These are phyloP conservation scores for Heliothis virescens DNA, from an alignment of 1,140 invertebrate genomes.

Conservation along the genomic window DNA sequence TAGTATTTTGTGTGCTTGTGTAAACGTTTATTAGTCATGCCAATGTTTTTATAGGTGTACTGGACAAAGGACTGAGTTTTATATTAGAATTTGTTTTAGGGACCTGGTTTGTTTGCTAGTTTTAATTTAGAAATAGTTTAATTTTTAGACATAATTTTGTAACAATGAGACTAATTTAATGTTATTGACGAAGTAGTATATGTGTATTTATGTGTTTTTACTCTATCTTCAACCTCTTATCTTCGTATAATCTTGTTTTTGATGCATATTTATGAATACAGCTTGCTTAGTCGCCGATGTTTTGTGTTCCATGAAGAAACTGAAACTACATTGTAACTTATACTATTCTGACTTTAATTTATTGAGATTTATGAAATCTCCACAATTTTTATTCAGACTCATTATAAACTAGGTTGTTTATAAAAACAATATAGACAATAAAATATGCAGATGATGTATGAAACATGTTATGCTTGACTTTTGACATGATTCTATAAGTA, in stretches of 20 bases:
- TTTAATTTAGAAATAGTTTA: slow-evolving; percentile 65
- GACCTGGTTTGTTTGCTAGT: slow-evolving; percentile 67
- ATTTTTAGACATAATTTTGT: slow-evolving; percentile 54
- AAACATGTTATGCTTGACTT: neutral
- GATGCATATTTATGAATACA: slow-evolving; percentile 19
- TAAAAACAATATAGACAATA: neutral
- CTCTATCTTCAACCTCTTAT: slow-evolving; percentile 16
- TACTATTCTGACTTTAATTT: no score
- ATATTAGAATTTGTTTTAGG: slow-evolving; percentile 69
- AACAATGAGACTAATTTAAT: slow-evolving; percentile 32
- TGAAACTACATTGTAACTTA: neutral
- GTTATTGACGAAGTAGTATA: slow-evolving; percentile 32
- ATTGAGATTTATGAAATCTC: slow-evolving; percentile 51
- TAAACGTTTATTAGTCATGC: slow-evolving; percentile 22
- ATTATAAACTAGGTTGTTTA: slow-evolving; percentile 28
- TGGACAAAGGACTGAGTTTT: slow-evolving; percentile 63
- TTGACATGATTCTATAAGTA: neutral
- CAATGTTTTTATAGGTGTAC: slow-evolving; percentile 44
- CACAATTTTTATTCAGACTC: slow-evolving; percentile 10
- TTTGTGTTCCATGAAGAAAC: slow-evolving; percentile 29
- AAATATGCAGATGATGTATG: slow-evolving; percentile 14
- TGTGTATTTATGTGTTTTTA: slow-evolving; percentile 30
- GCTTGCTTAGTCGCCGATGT: slow-evolving; percentile 24
- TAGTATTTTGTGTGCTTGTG: neutral
- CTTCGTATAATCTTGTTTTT: slow-evolving; percentile 5